Evolutionary conservation across 2,888 invertebrate genomes (phyloP).

Genomic region (Hirtodrosophila trivittata): DNA sequence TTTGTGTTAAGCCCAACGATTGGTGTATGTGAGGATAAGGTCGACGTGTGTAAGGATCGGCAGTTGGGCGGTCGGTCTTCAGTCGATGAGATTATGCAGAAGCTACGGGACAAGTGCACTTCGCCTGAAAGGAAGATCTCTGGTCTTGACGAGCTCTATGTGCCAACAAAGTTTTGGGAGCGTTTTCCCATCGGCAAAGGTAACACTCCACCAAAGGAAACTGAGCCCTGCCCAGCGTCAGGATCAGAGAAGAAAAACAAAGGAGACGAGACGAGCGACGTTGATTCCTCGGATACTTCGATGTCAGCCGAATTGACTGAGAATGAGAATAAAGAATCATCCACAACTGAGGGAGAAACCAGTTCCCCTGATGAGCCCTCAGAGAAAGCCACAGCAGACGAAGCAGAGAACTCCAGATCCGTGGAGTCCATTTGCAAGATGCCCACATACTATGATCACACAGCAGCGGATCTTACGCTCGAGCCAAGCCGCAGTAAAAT

Average conservation of each 20-base stretch:
- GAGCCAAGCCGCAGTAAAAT: slow-evolving; percentile 21
- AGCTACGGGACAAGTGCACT: slow-evolving; percentile 22
- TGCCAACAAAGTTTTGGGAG: slow-evolving; percentile 37
- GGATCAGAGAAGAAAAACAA: too few relatives aligned
- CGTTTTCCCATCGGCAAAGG: slow-evolving; percentile 19
- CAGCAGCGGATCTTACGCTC: neutral
- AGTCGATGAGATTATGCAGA: slow-evolving; percentile 19
- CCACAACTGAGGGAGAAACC: neutral
- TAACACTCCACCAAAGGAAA: neutral
- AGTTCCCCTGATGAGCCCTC: neutral
- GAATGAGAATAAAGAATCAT: neutral
- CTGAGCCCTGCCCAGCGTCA: too few relatives aligned
- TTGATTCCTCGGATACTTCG: too few relatives aligned
- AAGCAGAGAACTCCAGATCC: neutral
- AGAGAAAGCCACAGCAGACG: neutral
- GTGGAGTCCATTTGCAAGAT: slow-evolving; percentile 13
- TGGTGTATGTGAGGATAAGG: too few relatives aligned
- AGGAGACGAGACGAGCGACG: neutral
- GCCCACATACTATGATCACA: slow-evolving; percentile 28
- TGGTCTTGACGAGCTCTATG: slow-evolving; percentile 14
- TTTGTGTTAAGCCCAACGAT: slow-evolving; percentile 21
- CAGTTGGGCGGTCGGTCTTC: slow-evolving; percentile 33
- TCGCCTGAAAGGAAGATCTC: neutral
- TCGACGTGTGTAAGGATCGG: slow-evolving; percentile 3
- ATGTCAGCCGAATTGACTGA: too few relatives aligned